Evolutionary conservation across 1,140 invertebrate genomes (phyloP).

Genomic region (Solen grandis): DNA sequence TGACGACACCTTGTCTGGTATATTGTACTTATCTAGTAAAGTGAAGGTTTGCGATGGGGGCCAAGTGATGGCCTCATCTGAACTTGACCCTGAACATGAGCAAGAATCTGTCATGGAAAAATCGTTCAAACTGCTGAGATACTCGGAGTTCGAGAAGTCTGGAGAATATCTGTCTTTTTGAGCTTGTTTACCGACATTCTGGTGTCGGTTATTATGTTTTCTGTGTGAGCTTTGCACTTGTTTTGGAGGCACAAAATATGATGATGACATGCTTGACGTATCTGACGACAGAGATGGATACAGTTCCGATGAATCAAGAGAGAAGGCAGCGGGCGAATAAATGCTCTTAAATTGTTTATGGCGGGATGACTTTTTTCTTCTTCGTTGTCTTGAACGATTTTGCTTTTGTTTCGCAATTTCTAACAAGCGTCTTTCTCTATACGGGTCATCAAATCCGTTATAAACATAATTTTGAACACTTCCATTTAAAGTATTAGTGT

Average conservation of each 20-base stretch:
- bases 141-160: constrained; percentile 51
- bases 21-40: constrained; percentile 38
- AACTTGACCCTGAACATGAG: constrained; percentile 34
- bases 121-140: constrained; percentile 56
- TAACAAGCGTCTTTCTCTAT: constrained; percentile 34
- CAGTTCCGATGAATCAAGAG: constrained; percentile 47
- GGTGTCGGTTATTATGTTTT: constrained; percentile 1
- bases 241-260: too few species aligned
- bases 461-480: constrained; percentile 40
- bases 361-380: too few species aligned
- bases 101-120: constrained; percentile 48
- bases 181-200: background rate
- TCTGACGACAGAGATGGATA: constrained; percentile 47
- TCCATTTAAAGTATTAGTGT: constrained; percentile 35
- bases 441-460: constrained; percentile 53
- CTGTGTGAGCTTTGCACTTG: too few species aligned
- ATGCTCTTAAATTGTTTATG: too few species aligned
- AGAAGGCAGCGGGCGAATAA: too few species aligned
- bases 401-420: too few species aligned
- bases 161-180: constrained; percentile 41
- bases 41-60: constrained; percentile 34
- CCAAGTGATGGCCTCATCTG: constrained; percentile 47
- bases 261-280: constrained; percentile 46
- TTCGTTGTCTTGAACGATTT: too few species aligned
- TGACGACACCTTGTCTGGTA: constrained; percentile 41